Evolutionary conservation across 2,797 vertebrate genomes (phyloP), one percentile per base, ranked within the genome.

Genomic region (Mormyrus hasselquistii): DNA sequence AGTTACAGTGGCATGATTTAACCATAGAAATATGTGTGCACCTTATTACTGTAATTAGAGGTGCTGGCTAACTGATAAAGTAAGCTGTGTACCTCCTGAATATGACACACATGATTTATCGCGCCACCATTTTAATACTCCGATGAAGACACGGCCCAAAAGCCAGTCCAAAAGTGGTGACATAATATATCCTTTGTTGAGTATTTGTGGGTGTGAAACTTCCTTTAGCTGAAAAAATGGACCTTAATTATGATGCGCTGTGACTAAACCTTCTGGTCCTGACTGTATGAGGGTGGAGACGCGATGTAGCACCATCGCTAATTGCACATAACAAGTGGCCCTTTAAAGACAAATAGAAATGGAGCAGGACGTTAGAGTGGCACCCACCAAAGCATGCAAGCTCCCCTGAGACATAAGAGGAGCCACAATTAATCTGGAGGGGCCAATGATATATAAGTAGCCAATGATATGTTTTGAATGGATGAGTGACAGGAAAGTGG

Each of bases 251-350:
- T 34, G 22, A 82, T 29, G 34, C 76, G 49, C n/a, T 85, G 19
- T 34, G 22, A 4, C 44, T 6, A 8, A 1, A 0, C 12, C 29
- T 52, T 79, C 73, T 53, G 10, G 1, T 49, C 83, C 49, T 29
- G 29, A 16, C 65, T 52, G n/a, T 14, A 44, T 29, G 53, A 14
- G 47, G 52, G 49, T 41, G 25, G 83, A 69, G 41, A 16, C 2
- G 53, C 22, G 29, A 59, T 25, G 9, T 85, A 34, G 41, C 44
- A 25, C 76, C 86, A 14, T 47, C 25, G 14, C 29, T 49, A 82
- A 86, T 89, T 86, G 89, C 90, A 88, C 19, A n/a, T 44, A 44
- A 38, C 73, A 14, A 44, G 73, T n/a, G 73, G 7, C 38, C 16
- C 16, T n/a, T 29, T 8, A 14, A 73, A 38, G 65, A 73, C 65